phyloP scores from a whole-genome alignment of 2,797 vertebrate genomes.

The Oreortyx pictus region DNA sequence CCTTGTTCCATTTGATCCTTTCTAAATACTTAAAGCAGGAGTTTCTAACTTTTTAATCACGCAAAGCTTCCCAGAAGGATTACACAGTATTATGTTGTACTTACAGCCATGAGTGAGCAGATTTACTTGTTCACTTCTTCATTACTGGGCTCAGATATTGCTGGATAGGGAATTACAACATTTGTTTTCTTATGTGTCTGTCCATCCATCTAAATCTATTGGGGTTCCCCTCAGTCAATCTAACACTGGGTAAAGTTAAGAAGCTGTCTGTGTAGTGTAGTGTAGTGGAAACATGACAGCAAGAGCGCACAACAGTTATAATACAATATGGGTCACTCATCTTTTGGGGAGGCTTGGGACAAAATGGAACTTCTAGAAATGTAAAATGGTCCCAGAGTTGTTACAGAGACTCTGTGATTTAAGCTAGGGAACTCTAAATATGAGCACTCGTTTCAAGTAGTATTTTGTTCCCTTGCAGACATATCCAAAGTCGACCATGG shows the following conservation, averaged over 20 bases:
- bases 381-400: background rate
- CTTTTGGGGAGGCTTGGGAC: background rate
- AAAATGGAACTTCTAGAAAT: background rate
- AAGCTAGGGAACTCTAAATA: background rate
- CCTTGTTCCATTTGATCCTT: background rate
- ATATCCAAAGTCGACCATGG: background rate
- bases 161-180: background rate
- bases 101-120: background rate
- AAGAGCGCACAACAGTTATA: background rate
- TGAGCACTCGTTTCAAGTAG: background rate
- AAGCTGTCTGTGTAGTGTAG: background rate
- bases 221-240: background rate
- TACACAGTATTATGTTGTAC: background rate
- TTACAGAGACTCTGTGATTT: background rate
- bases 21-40: background rate
- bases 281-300: background rate
- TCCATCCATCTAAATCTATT: background rate
- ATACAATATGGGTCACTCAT: accelerated
- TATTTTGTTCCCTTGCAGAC: background rate
- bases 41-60: constrained; percentile 7
- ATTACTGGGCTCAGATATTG: background rate
- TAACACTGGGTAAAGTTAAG: background rate
- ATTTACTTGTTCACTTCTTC: background rate
- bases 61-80: background rate
- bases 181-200: background rate